phyloP scores from a whole-genome alignment of 2,888 invertebrate genomes.

The Arctia plantaginis region DNA sequence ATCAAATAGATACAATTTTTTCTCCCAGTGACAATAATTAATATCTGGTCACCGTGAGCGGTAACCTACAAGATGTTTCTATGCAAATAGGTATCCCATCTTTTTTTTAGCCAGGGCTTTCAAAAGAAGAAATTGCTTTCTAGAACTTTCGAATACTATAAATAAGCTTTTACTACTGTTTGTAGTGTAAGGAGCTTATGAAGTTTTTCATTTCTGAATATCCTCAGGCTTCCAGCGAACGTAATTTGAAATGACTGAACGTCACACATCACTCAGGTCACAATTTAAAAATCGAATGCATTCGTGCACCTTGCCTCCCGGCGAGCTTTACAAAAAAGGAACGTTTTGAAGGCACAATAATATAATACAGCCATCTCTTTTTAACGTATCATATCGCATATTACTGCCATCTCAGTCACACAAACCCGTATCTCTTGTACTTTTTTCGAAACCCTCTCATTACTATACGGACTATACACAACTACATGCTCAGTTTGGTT shows the following conservation, averaged over 20 bases:
- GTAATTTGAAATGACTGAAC: slow-evolving; percentile 55
- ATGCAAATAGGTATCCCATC: no score
- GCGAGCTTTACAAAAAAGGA: slow-evolving; percentile 80
- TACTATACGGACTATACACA: slow-evolving; percentile 58
- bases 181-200: background rate
- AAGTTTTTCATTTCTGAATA: background rate
- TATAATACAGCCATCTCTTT: slow-evolving; percentile 60
- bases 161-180: background rate
- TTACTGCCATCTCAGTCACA: slow-evolving; percentile 59
- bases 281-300: slow-evolving; percentile 79
- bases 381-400: slow-evolving; percentile 44
- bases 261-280: slow-evolving; percentile 79
- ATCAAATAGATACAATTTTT: no score
- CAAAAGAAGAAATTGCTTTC: background rate
- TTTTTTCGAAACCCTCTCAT: slow-evolving; percentile 82
- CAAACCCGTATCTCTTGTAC: slow-evolving; percentile 73
- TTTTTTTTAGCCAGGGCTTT: background rate
- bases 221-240: slow-evolving; percentile 12
- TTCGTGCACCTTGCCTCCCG: slow-evolving; percentile 83
- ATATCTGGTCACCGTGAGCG: background rate
- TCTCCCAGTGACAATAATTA: background rate
- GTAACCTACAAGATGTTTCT: background rate
- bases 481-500: slow-evolving; percentile 59
- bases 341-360: slow-evolving; percentile 67
- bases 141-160: background rate